Percentiles rank a stretch among this genome's conserved stretches.
Evolutionary conservation across 2,888 invertebrate species (phyloP).

Genomic region (Trissonchulus sp.): DNA sequence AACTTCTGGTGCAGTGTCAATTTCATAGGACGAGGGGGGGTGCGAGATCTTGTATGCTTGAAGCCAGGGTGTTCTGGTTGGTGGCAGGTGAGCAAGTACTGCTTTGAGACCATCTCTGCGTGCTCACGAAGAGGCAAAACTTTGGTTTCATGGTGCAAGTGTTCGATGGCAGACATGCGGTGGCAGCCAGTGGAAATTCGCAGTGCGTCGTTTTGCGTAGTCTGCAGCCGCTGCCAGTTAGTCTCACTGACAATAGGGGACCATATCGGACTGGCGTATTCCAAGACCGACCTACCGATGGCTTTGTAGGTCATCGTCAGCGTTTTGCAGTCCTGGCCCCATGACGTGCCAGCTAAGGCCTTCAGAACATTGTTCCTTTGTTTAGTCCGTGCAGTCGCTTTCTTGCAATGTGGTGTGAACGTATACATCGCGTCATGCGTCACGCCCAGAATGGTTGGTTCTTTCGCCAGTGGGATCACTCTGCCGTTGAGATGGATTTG

Average conservation of each 20-base stretch:
- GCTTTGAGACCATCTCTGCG: background rate
- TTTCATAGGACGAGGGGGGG: background rate
- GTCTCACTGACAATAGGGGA: background rate
- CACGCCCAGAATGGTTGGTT: background rate
- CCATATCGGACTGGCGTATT: background rate
- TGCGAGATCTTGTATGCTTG: background rate
- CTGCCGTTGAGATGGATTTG: background rate
- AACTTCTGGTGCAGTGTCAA: background rate
- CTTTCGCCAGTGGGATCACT: background rate
- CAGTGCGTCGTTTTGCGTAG: background rate
- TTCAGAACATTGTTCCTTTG: background rate
- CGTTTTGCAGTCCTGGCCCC: background rate
- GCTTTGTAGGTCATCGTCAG: background rate
- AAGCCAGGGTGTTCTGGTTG: background rate
- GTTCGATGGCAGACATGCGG: background rate
- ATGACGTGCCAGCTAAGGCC: background rate
- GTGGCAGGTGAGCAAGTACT: background rate
- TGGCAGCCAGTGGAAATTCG: constrained; percentile 16
- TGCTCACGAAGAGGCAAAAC: background rate
- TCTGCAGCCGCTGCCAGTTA: background rate
- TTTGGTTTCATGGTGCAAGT: background rate
- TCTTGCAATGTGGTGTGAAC: background rate
- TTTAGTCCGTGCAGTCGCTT: background rate
- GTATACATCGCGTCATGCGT: background rate
- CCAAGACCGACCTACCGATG: background rate